Percentiles rank a stretch among this genome's conserved stretches.
Conservation (phyloP, 1,140 invertebrate species). For the Drosophila tristis region DNA sequence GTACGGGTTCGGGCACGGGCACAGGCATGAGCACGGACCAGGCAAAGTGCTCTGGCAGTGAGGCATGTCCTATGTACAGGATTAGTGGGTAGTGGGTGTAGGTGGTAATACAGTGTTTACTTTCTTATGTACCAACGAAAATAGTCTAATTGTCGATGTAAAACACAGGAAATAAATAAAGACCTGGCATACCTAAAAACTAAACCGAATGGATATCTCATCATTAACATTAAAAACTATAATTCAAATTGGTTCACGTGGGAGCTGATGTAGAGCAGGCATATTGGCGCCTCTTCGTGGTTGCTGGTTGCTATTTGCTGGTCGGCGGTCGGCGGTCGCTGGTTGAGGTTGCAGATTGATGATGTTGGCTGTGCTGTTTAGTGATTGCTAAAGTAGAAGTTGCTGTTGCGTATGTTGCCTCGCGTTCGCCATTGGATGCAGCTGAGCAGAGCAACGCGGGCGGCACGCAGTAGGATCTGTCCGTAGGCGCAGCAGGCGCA, state of each 20-base stretch:
- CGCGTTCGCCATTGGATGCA: conserved; percentile 75
- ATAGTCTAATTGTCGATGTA: conserved; percentile 75
- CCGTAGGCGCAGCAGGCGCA: conserved; percentile 74
- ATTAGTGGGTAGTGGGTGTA: conserved; percentile 33
- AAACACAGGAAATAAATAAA: conserved; percentile 79
- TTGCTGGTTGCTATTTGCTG: not conserved
- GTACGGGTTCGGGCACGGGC: too few species aligned
- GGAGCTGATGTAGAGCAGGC: conserved; percentile 17
- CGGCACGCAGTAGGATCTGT: conserved; percentile 58
- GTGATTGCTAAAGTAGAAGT: conserved; percentile 75
- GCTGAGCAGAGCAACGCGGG: conserved; percentile 69
- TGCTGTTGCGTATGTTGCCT: conserved; percentile 74
- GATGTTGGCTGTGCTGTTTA: conserved; percentile 26
- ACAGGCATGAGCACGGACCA: too few species aligned
- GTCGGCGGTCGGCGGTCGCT: conserved; percentile 10
- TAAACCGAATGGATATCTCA: conserved; percentile 57
- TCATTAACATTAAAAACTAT: conserved; percentile 56
- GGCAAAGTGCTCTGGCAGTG: too few species aligned
- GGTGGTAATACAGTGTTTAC: conserved; percentile 54
- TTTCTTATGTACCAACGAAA: conserved; percentile 73
- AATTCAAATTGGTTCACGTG: conserved; percentile 18
- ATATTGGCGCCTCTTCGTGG: conserved; percentile 7
- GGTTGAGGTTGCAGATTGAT: conserved; percentile 18
- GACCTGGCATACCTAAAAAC: conserved; percentile 57
- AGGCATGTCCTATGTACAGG: conserved; percentile 41